These are phyloP conservation scores for Asobara japonica DNA, from an alignment of 1,140 invertebrate genomes.

Conservation along the genomic window DNA sequence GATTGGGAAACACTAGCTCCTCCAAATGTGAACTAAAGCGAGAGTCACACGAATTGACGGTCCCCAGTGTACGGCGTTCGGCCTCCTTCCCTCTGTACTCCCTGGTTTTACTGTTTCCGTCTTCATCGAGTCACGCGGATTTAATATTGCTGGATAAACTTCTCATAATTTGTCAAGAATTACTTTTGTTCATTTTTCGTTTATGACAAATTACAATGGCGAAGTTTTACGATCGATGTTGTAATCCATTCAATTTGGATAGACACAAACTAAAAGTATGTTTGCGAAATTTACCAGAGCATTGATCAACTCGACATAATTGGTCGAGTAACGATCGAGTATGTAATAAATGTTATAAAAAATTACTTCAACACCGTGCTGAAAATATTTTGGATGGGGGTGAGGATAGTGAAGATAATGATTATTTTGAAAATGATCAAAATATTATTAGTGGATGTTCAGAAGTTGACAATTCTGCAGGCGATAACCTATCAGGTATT, in stretches of 20 bases:
- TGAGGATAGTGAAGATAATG: conserved; percentile 19
- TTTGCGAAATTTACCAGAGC: conserved; percentile 20
- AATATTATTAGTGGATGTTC: too few species aligned
- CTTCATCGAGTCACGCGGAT: too few species aligned
- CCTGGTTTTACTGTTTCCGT: too few species aligned
- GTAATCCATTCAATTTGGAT: conserved; percentile 27
- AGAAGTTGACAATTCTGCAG: conserved; percentile 29
- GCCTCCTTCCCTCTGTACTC: too few species aligned
- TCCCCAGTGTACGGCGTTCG: too few species aligned
- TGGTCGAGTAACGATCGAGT: conserved; percentile 22
- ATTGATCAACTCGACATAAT: conserved; percentile 15
- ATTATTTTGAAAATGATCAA: neutral
- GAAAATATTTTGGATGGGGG: conserved; percentile 23
- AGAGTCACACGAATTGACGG: too few species aligned
- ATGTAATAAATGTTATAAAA: conserved; percentile 22
- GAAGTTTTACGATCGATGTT: conserved; percentile 28
- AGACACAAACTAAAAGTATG: conserved; percentile 18
- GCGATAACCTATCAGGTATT: conserved; percentile 26
- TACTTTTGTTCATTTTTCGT: neutral
- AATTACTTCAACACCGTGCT: conserved; percentile 16
- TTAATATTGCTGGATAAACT: too few species aligned
- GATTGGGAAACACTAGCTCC: too few species aligned
- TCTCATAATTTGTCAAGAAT: too few species aligned
- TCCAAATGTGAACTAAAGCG: too few species aligned
- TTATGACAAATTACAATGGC: conserved; percentile 11